Conservation (phyloP, 2,888 invertebrate species). For the Priocnemis perturbator region DNA sequence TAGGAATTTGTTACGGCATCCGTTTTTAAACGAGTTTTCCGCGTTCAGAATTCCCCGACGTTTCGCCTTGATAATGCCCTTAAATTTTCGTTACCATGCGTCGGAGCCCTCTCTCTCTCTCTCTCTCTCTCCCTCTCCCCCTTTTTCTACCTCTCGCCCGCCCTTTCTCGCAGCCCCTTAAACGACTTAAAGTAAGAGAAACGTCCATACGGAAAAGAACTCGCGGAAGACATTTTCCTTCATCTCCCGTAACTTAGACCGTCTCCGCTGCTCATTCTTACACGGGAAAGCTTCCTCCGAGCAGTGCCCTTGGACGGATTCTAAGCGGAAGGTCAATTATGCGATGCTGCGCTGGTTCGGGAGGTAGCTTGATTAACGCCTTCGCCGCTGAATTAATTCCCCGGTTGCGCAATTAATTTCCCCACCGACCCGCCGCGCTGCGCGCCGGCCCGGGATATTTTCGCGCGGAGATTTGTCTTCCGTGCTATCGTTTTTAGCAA, state of each 20-base stretch:
- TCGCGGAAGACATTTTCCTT: slow-evolving; percentile 35
- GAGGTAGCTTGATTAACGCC: no score
- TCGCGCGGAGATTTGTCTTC: no score
- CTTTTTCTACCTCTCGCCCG: background rate
- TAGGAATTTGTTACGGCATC: slow-evolving; percentile 48
- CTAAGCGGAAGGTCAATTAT: no score
- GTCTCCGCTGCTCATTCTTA: slow-evolving; percentile 38
- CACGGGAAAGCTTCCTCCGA: slow-evolving; percentile 7
- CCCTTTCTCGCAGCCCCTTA: slow-evolving; percentile 27
- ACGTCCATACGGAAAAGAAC: slow-evolving; percentile 46
- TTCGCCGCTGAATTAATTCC: no score
- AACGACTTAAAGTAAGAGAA: slow-evolving; percentile 56
- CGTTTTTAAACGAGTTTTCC: slow-evolving; percentile 15
- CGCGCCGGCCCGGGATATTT: no score
- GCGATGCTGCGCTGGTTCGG: no score
- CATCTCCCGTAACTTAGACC: slow-evolving; percentile 38
- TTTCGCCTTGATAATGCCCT: slow-evolving; percentile 48
- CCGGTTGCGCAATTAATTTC: no score
- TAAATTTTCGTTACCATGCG: slow-evolving; percentile 54
- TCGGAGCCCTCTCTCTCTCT: slow-evolving; percentile 11
- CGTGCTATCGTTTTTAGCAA: no score
- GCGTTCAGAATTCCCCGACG: slow-evolving; percentile 29
- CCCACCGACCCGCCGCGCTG: no score
- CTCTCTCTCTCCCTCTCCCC: no score
- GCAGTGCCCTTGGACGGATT: no score